These are phyloP conservation scores for Alviniconcha strummeri DNA, from an alignment of 2,888 invertebrate species.

Conservation along the genomic window DNA sequence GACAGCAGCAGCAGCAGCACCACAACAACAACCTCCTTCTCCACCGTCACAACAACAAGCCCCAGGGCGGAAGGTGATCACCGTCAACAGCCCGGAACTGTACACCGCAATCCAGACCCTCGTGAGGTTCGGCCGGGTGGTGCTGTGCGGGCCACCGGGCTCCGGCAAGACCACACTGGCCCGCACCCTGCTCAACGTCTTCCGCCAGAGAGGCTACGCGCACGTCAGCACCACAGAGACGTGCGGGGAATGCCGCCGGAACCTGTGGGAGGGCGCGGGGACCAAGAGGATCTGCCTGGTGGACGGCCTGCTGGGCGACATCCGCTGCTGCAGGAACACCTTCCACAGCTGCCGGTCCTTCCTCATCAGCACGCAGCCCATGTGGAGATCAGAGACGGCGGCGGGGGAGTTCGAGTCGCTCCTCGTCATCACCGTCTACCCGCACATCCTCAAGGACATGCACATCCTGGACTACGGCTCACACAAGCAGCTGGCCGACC, in stretches of 20 bases:
- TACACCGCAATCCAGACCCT: background rate
- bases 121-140: background rate
- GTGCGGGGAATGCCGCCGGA: background rate
- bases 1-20: no score
- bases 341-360: background rate
- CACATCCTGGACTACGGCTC: background rate
- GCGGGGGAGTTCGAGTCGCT: background rate
- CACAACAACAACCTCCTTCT: no score
- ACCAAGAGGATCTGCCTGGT: constrained; percentile 4
- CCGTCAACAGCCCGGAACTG: background rate
- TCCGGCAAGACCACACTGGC: constrained; percentile 21
- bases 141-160: constrained; percentile 15
- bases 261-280: background rate
- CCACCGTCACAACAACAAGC: no score
- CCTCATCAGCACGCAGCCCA: background rate
- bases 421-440: background rate
- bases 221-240: no score
- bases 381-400: background rate
- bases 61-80: no score
- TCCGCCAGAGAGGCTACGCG: constrained; percentile 6
- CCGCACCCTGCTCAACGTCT: constrained; percentile 1
- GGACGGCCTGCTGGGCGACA: background rate
- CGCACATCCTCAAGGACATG: constrained; percentile 8
- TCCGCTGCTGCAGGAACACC: no score
- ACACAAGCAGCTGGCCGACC: background rate